Conservation (phyloP, 2,888 invertebrate species). For the Syrphus vitripennis region DNA sequence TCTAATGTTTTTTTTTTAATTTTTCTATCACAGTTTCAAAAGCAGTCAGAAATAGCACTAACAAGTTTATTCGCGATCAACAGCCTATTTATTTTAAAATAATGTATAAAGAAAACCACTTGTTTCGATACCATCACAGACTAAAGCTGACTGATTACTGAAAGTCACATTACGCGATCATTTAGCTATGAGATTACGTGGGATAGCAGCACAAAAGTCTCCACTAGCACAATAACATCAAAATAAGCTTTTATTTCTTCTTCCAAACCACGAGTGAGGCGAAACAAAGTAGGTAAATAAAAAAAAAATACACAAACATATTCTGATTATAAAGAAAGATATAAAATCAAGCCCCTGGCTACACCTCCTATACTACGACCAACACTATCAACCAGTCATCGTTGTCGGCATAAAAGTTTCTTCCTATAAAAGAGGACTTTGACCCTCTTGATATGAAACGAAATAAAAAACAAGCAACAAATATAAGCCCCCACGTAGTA, state of each 20-base stretch:
- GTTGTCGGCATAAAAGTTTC: constrained; percentile 9
- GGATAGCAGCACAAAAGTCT: not conserved
- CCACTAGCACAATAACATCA: constrained; percentile 7
- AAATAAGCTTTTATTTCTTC: constrained; percentile 44
- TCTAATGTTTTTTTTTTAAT: not conserved
- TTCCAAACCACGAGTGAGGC: not conserved
- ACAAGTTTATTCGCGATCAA: constrained; percentile 16
- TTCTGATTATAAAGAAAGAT: constrained; percentile 44
- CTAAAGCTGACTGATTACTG: constrained; percentile 62
- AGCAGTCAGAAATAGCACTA: not conserved
- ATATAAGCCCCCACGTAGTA: constrained; percentile 16
- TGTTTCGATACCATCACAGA: constrained; percentile 30
- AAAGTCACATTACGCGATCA: constrained; percentile 45
- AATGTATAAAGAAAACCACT: constrained; percentile 38
- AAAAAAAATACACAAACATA: not conserved
- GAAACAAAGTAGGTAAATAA: not conserved
- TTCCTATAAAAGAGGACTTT: constrained; percentile 50
- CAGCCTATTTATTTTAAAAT: not conserved
- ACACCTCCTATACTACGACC: constrained; percentile 29
- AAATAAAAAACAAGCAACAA: constrained; percentile 9
- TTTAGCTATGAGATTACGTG: constrained; percentile 31
- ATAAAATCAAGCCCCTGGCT: constrained; percentile 51
- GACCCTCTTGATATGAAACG: constrained; percentile 48
- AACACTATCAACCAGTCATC: constrained; percentile 8
- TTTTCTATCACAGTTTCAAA: constrained; percentile 17